Base-by-base conservation (phyloP, 1,140 invertebrate genomes). In the Maconellicoccus hirsutus region DNA sequence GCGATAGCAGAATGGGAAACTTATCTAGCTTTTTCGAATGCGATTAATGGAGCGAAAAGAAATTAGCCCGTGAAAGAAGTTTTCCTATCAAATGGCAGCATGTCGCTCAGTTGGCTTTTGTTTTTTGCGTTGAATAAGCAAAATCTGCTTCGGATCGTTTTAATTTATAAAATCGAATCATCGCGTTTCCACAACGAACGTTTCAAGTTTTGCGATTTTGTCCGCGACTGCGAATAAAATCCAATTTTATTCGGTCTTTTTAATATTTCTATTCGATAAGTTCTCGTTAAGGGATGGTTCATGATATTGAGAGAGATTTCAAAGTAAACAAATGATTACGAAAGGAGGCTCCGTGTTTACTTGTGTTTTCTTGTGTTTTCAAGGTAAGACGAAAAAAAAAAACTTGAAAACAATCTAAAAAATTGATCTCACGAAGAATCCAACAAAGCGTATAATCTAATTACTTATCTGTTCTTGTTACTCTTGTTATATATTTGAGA, bases 21-120 rank as follows among this genome's bases (percentile, higher is more conserved):
- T 52, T 52, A 52, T 52, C n/a, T 52, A 52, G 42, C 42, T 52
- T 52, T 52, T 19, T 52, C 42, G 16, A 52, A 52, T 3, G 42
- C 42, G 42, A 52, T 52, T 52, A 52, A 52, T 52, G 42, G n/a
- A 52, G 42, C 42, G 42, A 52, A 52, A 52, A 52, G 42, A 52
- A 52, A 52, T 52, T 52, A 52, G n/a, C 10, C 16, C 16, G n/a
- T 16, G n/a, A 52, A 52, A 52, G 42, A 52, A 52, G 42, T 52
- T 52, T 52, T 52, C 42, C 42, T 52, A 52, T 52, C 42, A 52
- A 52, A 52, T 14, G 14, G 33, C 42, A 52, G 42, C n/a, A 52
- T 52, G 42, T 52, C n/a, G 10, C 16, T 52, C 42, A 14, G 42
- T 4, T n/a, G n/a, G n/a, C n/a, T n/a, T 52, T 52, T 52, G n/a